phyloP scores from a whole-genome alignment of 2,888 invertebrate species.

The Heliconius hortense region DNA sequence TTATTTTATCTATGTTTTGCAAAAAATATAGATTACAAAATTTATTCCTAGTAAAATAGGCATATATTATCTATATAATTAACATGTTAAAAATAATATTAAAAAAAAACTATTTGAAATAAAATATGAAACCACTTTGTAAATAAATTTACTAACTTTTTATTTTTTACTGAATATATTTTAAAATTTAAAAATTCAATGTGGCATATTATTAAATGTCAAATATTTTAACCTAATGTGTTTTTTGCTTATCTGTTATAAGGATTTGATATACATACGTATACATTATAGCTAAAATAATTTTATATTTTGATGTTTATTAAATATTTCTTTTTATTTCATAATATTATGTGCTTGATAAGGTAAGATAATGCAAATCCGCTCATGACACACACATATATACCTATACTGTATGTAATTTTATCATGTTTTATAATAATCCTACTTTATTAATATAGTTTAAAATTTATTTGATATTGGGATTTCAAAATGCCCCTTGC shows the following conservation, averaged over 20 bases:
- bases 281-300: not conserved
- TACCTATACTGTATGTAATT: not conserved
- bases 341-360: not conserved
- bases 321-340: not conserved
- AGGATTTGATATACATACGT: not conserved
- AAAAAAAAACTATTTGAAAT: not conserved
- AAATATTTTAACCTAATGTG: not conserved
- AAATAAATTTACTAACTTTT: not conserved
- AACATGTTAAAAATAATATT: not conserved
- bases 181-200: conserved; percentile 14
- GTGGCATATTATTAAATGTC: conserved; percentile 6
- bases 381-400: not conserved
- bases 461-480: conserved; percentile 5
- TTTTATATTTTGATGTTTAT: not conserved
- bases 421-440: not conserved
- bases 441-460: not conserved
- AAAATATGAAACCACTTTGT: not conserved
- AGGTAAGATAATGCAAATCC: conserved; percentile 9
- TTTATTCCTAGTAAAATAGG: not conserved
- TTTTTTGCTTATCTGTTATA: not conserved
- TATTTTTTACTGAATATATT: not conserved
- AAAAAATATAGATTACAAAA: not conserved
- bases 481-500: not conserved
- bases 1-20: conserved; percentile 6
- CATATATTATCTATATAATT: not conserved